These are phyloP conservation scores for Mustelus asterias DNA, from an alignment of 2,113 vertebrate species.

Conservation along the genomic window DNA sequence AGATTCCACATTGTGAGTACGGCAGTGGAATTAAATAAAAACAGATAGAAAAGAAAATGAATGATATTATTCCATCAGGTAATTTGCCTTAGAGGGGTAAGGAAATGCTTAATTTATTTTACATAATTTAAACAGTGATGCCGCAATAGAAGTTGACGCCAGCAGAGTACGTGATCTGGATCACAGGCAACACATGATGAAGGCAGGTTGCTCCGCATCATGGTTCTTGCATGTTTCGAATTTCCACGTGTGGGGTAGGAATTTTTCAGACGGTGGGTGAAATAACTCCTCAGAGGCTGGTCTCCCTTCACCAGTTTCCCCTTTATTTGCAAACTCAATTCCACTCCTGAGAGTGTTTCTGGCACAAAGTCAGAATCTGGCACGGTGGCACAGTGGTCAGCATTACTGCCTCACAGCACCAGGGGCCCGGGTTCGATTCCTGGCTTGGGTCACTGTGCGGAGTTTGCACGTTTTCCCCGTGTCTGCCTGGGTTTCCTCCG, in stretches of 20 bases:
- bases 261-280: no score
- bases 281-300: no score
- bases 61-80: background rate
- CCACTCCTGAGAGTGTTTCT: no score
- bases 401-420: no score
- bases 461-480: no score
- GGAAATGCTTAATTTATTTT: conserved; percentile 4
- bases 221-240: background rate
- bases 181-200: background rate
- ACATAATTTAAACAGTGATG: background rate
- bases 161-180: background rate
- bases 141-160: background rate
- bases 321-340: no score
- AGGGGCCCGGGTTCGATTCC: no score
- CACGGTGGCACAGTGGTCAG: no score
- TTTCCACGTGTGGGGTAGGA: background rate
- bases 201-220: background rate
- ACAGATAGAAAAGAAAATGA: background rate
- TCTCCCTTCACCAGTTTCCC: no score
- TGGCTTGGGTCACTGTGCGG: no score
- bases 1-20: background rate
- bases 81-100: background rate
- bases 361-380: no score
- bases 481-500: no score
- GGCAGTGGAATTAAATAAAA: background rate